Percentiles rank a stretch among this genome's conserved stretches.
Conservation (phyloP, 2,113 vertebrate genomes). For the Lathamus discolor region DNA sequence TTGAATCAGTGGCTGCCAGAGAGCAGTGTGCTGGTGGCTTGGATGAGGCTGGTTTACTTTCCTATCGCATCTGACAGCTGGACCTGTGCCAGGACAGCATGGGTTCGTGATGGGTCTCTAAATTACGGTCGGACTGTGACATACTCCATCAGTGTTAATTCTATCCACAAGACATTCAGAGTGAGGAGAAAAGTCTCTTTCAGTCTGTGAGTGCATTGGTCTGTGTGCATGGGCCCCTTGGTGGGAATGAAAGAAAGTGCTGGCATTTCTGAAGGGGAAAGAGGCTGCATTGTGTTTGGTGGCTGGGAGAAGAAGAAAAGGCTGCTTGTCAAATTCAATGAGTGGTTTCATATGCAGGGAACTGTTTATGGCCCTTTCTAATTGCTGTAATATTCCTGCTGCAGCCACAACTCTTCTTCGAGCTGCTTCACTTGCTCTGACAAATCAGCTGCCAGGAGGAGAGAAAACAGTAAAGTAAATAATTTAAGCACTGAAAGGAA, state of each 20-base stretch:
- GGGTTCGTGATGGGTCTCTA: not conserved
- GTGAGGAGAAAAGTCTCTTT: not conserved
- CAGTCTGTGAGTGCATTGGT: not conserved
- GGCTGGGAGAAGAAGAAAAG: slow-evolving; percentile 11
- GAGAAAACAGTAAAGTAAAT: slow-evolving; percentile 47
- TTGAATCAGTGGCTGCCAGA: not conserved
- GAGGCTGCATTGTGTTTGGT: slow-evolving; percentile 14
- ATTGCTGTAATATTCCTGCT: slow-evolving; percentile 58
- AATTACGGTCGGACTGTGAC: slow-evolving; percentile 16
- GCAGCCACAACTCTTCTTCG: slow-evolving; percentile 47
- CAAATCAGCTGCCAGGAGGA: slow-evolving; percentile 37
- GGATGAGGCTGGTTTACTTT: not conserved
- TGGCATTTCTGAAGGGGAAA: not conserved
- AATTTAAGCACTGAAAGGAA: slow-evolving; percentile 14
- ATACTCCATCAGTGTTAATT: not conserved
- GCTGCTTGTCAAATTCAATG: slow-evolving; percentile 51
- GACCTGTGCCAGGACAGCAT: not conserved
- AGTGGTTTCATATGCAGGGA: slow-evolving; percentile 22
- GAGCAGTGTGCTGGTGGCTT: not conserved
- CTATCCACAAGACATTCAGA: not conserved
- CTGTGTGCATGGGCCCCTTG: not conserved
- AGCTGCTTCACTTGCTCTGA: slow-evolving; percentile 48
- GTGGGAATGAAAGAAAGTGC: not conserved
- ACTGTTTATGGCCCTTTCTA: slow-evolving; percentile 55
- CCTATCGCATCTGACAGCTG: slow-evolving; percentile 31